Evolutionary conservation across 2,888 invertebrate species (phyloP).

Genomic region (Ectemnius cavifrons): DNA sequence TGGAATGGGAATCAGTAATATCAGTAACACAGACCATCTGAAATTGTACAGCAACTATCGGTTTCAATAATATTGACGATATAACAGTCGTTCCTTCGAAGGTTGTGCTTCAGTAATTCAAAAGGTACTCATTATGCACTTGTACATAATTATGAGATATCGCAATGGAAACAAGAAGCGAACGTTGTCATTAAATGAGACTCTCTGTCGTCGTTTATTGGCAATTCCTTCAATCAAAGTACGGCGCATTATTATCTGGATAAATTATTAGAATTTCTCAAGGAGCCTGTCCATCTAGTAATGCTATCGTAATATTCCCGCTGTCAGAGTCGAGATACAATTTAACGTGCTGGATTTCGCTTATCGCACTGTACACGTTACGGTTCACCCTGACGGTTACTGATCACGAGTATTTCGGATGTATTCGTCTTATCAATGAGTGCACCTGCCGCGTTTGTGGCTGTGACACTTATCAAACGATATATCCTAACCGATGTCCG

Average conservation of each 20-base stretch:
- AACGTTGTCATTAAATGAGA: conserved; percentile 36
- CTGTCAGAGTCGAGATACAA: not conserved
- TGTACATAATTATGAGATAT: conserved; percentile 28
- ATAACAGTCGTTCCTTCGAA: too few relatives aligned
- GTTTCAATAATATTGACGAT: too few relatives aligned
- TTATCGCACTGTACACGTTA: not conserved
- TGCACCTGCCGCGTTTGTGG: conserved; percentile 31
- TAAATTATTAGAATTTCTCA: conserved; percentile 36
- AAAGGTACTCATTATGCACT: too few relatives aligned
- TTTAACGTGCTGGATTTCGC: not conserved
- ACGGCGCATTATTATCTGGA: conserved; percentile 8
- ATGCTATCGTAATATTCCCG: conserved; percentile 1
- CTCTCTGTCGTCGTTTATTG: conserved; percentile 44
- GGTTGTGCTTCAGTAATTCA: too few relatives aligned
- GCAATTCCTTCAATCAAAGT: conserved; percentile 46
- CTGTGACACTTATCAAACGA: conserved; percentile 23
- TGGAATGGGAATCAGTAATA: too few relatives aligned
- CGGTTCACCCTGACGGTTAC: conserved; percentile 12
- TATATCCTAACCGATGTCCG: conserved; percentile 32
- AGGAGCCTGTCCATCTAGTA: not conserved
- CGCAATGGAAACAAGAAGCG: conserved; percentile 38
- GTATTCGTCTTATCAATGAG: conserved; percentile 27
- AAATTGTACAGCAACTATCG: too few relatives aligned
- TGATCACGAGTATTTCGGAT: too few relatives aligned
- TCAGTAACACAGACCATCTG: too few relatives aligned